Base-by-base conservation (phyloP, 2,797 vertebrate species). In the Apogon hyalosoma region DNA sequence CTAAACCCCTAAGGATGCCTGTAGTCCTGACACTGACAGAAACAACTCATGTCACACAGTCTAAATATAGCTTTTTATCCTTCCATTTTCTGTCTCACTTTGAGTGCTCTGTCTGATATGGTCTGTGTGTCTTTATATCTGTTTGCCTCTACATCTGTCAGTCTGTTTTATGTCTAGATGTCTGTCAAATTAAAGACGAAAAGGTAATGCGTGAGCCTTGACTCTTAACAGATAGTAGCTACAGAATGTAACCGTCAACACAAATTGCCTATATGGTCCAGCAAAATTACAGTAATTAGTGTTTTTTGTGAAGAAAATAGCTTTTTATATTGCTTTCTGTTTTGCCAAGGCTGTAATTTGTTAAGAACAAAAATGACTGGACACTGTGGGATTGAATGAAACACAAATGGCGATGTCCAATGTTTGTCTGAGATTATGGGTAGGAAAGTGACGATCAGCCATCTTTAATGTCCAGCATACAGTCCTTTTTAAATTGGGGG, bases 11-110 rank as follows among this genome's bases (percentile, higher is more conserved):
- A 85, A 90, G 92, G 89, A 90, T 64, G 73, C 79, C 82, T 88
- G 76, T 59, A 84, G 86, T 90, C 86, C 86, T 91, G 92, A 92
- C 87, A 90, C 80, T 90, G 86, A 92, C 85, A 81, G 80, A 87
- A 87, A 92, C 82, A 70, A 85, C 82, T 89, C 84, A 75, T 86
- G 90, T 93, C 88, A 90, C 72, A 73, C 13, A 41, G 72, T 84
- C 90, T 93, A 94, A 92, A 94, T 90, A 89, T 87, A 91, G 89
- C 42, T 19, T 49, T 52, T 54, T 24, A 65, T 75, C 63, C 33
- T 56, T 73, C 33, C 16, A 28, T 42, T 72, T 75, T 79, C 66
- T 57, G 31, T 80, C 50, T 75, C 18, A 73, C 55, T 80, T 67
- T 67, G 52, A 46, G 41, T 47, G 46, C 69, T 86, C 69, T 41